Conservation (phyloP, 2,113 vertebrate species). For the Gulo gulo region DNA sequence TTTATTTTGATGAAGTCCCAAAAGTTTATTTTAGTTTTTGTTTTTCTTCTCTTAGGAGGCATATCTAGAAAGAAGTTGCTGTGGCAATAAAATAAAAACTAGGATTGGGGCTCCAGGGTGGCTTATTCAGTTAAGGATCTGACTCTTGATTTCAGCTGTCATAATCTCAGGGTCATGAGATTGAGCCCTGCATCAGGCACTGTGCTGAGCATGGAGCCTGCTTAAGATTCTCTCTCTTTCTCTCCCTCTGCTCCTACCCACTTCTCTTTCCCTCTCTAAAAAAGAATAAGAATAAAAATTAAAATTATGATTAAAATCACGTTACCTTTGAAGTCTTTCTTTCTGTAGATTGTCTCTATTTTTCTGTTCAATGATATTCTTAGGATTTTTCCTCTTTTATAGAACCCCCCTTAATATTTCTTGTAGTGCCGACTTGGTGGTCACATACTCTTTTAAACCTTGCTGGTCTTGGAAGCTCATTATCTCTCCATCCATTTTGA, state of each 20-base stretch:
- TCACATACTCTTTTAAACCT: no score
- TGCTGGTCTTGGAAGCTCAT: no score
- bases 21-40: neutral
- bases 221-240: neutral
- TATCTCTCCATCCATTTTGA: no score
- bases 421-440: no score
- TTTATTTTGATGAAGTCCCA: neutral
- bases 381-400: no score
- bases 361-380: no score
- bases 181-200: neutral
- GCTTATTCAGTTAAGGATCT: neutral
- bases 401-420: no score
- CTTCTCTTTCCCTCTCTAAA: neutral
- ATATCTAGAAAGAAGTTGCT: neutral
- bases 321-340: no score
- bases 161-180: neutral
- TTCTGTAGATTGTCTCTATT: no score
- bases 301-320: neutral
- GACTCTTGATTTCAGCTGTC: neutral
- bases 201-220: neutral
- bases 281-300: neutral
- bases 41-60: neutral
- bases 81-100: neutral
- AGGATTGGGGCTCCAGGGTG: neutral
- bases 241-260: neutral